Evolutionary conservation across 2,888 invertebrate genomes (phyloP), one percentile per base, ranked within the genome.

Genomic region (Cephus pulcher): DNA sequence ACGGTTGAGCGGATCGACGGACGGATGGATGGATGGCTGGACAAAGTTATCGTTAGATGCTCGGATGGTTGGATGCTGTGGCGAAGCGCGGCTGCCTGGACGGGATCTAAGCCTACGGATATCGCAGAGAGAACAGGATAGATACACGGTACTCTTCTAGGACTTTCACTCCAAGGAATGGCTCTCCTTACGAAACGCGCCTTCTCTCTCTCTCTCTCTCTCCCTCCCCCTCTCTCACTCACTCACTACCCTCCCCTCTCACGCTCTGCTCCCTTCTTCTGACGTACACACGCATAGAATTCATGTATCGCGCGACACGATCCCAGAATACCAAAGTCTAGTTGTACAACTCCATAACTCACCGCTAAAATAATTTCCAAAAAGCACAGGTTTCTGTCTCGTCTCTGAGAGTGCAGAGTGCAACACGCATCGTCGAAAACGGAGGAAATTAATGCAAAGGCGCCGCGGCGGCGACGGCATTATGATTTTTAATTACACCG

Each of bases 401-500:
- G 40, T 12, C 11, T 33, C 32, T 15, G 11, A 30, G 70, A 70
- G 30, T n/a, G 30, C 70, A 30, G 70, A 30, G 2, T 15, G 70
- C 12, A 12, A 30, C 2, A 2, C 33, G 70, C 70, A 15, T 30
- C 30, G 11, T 30, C 70, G 1, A 12, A 30, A 12, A 30, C 15
- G 40, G 0, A 6, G 15, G 4, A 15, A 40, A 40, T 15, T 15
- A 15, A 6, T 40, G 40, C 15, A 40, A 40, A 40, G 15, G 40
- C 40, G 40, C 15, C 15, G 40, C 40, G 40, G 6, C 15, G 40
- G 40, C 40, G 40, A 15, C 15, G 15, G 77, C 77, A 77, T 80
- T 77, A 77, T 77, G 71, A 79, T 77, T 71, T 80, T 80, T 79
- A 80, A 80, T 80, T 79, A 75, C 40, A 71, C 69, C 68, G 75